Evolutionary conservation across 2,797 vertebrate genomes (phyloP).

Genomic region (Semaprochilodus insignis): DNA sequence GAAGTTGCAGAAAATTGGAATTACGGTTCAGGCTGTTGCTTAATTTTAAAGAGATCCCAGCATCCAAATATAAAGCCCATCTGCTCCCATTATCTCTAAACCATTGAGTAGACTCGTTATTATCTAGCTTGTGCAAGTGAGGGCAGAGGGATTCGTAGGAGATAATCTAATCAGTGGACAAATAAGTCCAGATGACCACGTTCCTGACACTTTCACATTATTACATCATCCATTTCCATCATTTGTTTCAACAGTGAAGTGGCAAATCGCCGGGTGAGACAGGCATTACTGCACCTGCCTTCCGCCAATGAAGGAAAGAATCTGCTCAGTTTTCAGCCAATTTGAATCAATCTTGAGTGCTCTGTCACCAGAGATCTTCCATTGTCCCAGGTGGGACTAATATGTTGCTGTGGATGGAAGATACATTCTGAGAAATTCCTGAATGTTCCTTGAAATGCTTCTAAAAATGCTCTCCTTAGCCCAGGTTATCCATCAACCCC

Average conservation of each 20-base stretch:
- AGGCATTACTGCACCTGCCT: conserved; percentile 8
- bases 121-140: conserved; percentile 2
- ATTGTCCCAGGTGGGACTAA: background rate
- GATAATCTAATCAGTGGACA: conserved; percentile 39
- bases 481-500: conserved; percentile 56
- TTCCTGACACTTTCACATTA: conserved; percentile 46
- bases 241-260: conserved; percentile 33
- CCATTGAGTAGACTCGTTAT: conserved; percentile 15
- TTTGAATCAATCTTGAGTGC: conserved; percentile 8
- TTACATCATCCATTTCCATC: conserved; percentile 60
- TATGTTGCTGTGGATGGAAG: background rate
- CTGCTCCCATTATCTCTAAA: conserved; percentile 5
- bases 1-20: conserved; percentile 3
- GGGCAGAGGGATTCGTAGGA: background rate
- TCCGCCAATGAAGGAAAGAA: conserved; percentile 25
- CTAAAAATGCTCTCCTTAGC: conserved; percentile 73
- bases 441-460: conserved; percentile 64
- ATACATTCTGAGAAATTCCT: background rate
- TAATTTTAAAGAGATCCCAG: conserved; percentile 13
- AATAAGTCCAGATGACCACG: conserved; percentile 39
- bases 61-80: conserved; percentile 15
- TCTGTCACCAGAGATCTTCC: background rate
- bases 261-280: conserved; percentile 31
- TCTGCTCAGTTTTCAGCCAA: conserved; percentile 4
- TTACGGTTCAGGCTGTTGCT: conserved; percentile 10